Evolutionary conservation across 2,113 vertebrate genomes (phyloP), one percentile per base, ranked within the genome.

Genomic region (Tympanuchus pallidicinctus): DNA sequence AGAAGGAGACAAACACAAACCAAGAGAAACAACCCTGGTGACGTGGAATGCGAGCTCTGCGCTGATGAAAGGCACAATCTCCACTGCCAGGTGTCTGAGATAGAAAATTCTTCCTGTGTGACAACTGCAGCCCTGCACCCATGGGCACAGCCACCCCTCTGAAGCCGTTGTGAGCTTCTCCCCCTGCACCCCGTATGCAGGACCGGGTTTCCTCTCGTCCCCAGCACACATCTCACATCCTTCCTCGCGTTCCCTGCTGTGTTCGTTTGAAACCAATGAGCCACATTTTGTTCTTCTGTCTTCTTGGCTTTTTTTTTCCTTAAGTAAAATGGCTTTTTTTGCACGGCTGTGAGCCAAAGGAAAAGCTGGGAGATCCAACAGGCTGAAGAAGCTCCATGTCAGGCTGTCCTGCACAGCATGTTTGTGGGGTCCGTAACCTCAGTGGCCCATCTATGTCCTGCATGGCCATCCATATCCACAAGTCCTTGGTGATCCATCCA

Each of bases 351-450:
- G 17, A 57, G 36, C 66, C 45, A 50, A 25, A 64, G 66, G 69
- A 54, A 65, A 25, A 19, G 0, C 27, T 21, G 40, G 60, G 34
- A 14, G 6, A 22, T 69, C 40, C 4, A 34, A n/a, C 0, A 25
- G n/a, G 2, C 6, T 0, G 1, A 24, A 7, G 3, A 24, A 19
- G 20, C 13, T 42, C 7, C 16, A 12, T 2, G 2, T 27, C 25
- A 43, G 56, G 27, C 52, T 54, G 52, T 17, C 52, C 52, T 17
- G 48, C 48, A 48, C 48, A 24, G 48, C 11, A 6, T 50, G 27
- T 28, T 16, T 28, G 25, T 54, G 52, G 52, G 52, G 52, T 54
- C 50, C n/a, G 10, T 27, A 10, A 9, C 8, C 12, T 19, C 21
- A 17, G 10, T 56, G 54, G 54, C 28, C 10, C 28, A 32, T 57